phyloP scores from a whole-genome alignment of 2,888 invertebrate species.

The Papilio gigon region DNA sequence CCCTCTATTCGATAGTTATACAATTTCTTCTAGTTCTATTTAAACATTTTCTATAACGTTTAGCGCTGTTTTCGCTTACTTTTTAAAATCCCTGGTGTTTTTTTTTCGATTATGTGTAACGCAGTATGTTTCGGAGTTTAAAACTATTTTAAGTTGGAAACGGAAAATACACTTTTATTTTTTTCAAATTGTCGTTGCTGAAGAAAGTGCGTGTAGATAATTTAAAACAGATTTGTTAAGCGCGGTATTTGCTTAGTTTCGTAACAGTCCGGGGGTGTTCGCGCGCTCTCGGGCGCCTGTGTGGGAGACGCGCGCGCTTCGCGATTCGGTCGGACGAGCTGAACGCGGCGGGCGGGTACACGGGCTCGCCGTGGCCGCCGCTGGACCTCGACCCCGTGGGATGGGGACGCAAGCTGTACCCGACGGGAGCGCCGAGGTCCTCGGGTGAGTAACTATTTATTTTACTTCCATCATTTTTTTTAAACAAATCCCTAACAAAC shows the following conservation, averaged over 20 bases:
- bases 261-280: slow-evolving; percentile 64
- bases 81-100: slow-evolving; percentile 41
- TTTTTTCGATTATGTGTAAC: slow-evolving; percentile 30
- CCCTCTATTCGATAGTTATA: slow-evolving; percentile 66
- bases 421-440: slow-evolving; percentile 86
- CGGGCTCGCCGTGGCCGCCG: slow-evolving; percentile 91
- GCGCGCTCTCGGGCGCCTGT: slow-evolving; percentile 69
- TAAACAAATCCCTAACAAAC: background rate
- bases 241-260: slow-evolving; percentile 49
- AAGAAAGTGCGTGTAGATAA: slow-evolving; percentile 25
- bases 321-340: slow-evolving; percentile 91
- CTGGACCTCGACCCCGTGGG: slow-evolving; percentile 88
- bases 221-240: slow-evolving; percentile 45
- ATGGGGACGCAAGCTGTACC: slow-evolving; percentile 91
- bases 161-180: background rate
- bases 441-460: slow-evolving; percentile 69
- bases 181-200: background rate
- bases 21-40: slow-evolving; percentile 28
- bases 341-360: slow-evolving; percentile 87
- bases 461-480: background rate
- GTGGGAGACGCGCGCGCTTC: slow-evolving; percentile 70
- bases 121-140: slow-evolving; percentile 21
- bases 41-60: slow-evolving; percentile 13
- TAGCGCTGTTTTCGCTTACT: slow-evolving; percentile 27
- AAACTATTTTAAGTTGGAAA: background rate